These are phyloP conservation scores for Leptonema lineaticorne DNA, from an alignment of 1,140 invertebrate genomes.

Conservation along the genomic window DNA sequence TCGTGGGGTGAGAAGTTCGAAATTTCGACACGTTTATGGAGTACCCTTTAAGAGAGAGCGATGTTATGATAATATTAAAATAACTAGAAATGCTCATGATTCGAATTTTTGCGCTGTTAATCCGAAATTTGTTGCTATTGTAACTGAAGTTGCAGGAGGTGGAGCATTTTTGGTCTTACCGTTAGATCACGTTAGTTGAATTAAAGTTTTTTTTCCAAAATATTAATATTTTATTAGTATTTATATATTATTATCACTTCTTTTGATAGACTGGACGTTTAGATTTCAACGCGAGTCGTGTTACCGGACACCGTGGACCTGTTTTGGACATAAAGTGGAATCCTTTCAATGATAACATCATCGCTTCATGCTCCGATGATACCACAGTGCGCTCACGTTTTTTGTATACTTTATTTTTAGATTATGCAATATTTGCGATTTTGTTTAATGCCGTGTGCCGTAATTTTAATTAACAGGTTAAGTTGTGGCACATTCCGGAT, in stretches of 20 bases:
- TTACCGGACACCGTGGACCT: constrained; percentile 79
- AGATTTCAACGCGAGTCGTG: constrained; percentile 75
- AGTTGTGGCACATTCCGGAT: constrained; percentile 91
- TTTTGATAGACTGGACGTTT: constrained; percentile 70
- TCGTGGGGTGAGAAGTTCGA: constrained; percentile 81
- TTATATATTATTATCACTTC: constrained; percentile 24
- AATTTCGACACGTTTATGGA: constrained; percentile 92
- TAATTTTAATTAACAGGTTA: constrained; percentile 59
- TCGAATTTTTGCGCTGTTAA: constrained; percentile 92
- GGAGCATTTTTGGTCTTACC: constrained; percentile 91
- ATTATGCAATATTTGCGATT: neutral
- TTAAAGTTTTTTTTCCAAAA: constrained; percentile 1
- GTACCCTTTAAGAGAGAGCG: constrained; percentile 82
- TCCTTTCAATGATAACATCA: constrained; percentile 93
- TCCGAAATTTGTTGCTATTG: constrained; percentile 91
- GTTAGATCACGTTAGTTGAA: constrained; percentile 75
- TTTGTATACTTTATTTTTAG: constrained; percentile 3
- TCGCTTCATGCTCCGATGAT: constrained; percentile 93
- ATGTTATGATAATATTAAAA: constrained; percentile 91
- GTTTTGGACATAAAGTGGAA: constrained; percentile 89
- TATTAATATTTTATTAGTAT: neutral
- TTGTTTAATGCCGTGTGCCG: neutral
- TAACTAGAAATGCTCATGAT: constrained; percentile 90
- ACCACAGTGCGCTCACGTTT: constrained; percentile 67
- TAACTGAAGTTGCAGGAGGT: constrained; percentile 92